Conservation (phyloP, 53 echinoderm and acorn worm species). For the Temnopleurus reevesii region DNA sequence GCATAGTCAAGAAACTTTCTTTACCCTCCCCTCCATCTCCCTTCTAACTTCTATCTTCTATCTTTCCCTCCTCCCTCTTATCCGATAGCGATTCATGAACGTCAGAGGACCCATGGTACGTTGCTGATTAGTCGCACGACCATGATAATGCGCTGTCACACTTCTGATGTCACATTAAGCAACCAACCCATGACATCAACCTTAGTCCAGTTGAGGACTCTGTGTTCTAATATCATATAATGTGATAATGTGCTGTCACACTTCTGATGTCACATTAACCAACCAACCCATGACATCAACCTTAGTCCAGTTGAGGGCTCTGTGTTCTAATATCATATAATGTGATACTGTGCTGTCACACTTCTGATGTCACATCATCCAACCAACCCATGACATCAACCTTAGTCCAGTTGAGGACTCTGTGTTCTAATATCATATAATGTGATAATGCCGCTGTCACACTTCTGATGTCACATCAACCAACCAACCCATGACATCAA, state of each 20-base stretch:
- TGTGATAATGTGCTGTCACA: constrained; percentile 11
- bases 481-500: not conserved
- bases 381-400: not conserved
- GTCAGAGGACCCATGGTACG: not conserved
- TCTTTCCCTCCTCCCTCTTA: not conserved
- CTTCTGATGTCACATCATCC: not conserved
- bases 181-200: not conserved
- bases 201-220: too few relatives aligned
- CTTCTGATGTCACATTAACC: not conserved
- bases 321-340: too few relatives aligned
- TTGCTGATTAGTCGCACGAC: not conserved
- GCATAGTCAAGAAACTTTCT: not conserved
- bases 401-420: too few relatives aligned
- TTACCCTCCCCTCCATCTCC: not conserved
- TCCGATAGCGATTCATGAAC: not conserved
- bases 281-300: not conserved
- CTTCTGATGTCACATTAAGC: not conserved
- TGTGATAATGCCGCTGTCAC: constrained; percentile 1
- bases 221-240: too few relatives aligned
- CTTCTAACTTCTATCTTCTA: too few relatives aligned
- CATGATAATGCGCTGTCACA: constrained; percentile 7
- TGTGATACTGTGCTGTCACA: constrained; percentile 5
- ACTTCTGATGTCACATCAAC: not conserved
- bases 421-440: too few relatives aligned
- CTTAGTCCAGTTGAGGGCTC: too few relatives aligned